Conservation (phyloP, 2,113 vertebrate genomes). For the Amphiprion percula region DNA sequence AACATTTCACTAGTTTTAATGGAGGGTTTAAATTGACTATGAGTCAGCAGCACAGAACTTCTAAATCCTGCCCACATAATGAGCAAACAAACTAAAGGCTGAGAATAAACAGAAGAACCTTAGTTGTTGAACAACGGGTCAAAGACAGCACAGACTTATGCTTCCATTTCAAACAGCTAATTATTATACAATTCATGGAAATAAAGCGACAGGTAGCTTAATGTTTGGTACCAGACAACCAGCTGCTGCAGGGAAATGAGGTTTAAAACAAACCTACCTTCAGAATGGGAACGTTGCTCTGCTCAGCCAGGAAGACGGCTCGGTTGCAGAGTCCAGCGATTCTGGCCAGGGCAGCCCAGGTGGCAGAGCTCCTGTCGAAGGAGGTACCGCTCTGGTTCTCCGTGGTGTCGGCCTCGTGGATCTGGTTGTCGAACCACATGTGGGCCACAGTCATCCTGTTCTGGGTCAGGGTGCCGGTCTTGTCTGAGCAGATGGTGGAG, state of each 20-base stretch:
- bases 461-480: conserved; percentile 95
- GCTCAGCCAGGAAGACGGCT: conserved; percentile 93
- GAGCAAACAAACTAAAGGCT: too few species aligned
- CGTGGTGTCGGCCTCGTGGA: conserved; percentile 95
- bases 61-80: too few species aligned
- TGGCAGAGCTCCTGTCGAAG: conserved; percentile 91
- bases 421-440: conserved; percentile 98
- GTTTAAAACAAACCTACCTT: conserved; percentile 82
- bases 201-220: not conserved
- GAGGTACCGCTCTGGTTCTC: conserved; percentile 90
- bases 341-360: conserved; percentile 89
- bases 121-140: not conserved
- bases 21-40: not conserved
- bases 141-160: not conserved
- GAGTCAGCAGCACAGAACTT: too few species aligned
- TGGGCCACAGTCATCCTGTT: conserved; percentile 96
- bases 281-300: conserved; percentile 90
- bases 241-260: conserved; percentile 60
- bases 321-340: conserved; percentile 93
- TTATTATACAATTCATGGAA: not conserved
- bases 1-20: not conserved
- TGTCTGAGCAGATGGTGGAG: conserved; percentile 96
- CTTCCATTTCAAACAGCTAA: conserved; percentile 10
- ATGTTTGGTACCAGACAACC: not conserved
- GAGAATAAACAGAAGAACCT: too few species aligned